phyloP scores from a whole-genome alignment of 1,140 invertebrate genomes.

The Plectrocnemia conspersa region DNA sequence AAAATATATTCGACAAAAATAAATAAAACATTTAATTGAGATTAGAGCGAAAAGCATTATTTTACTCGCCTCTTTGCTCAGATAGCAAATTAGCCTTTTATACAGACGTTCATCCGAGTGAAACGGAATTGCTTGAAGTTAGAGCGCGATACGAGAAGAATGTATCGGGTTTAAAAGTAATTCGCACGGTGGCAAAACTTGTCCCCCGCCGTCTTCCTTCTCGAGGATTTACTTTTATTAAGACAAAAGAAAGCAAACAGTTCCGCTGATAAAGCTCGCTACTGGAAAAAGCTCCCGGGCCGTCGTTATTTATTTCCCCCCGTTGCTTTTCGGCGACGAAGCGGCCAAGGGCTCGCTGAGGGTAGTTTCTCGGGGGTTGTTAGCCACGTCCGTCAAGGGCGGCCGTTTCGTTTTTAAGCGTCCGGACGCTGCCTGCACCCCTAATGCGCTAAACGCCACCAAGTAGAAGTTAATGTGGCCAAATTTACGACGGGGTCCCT shows the following conservation, averaged over 20 bases:
- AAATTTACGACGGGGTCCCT: slow-evolving; percentile 17
- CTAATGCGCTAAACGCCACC: slow-evolving; percentile 23
- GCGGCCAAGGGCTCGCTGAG: slow-evolving; percentile 8
- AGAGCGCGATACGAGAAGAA: no score
- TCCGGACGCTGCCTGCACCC: not conserved
- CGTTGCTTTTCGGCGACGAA: slow-evolving; percentile 1
- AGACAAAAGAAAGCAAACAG: slow-evolving; percentile 32
- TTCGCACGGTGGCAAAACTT: slow-evolving; percentile 1
- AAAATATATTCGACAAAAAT: no score
- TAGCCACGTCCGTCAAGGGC: slow-evolving; percentile 2
- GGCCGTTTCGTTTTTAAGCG: not conserved
- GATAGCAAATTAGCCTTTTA: no score
- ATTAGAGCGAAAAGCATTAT: no score
- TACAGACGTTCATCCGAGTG: no score
- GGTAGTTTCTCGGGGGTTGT: not conserved
- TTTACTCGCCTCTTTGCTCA: no score
- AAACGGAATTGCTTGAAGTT: no score
- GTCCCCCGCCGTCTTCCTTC: not conserved
- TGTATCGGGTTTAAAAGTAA: not conserved
- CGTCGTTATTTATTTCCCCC: slow-evolving; percentile 28
- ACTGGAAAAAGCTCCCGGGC: slow-evolving; percentile 25
- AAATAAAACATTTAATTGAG: no score
- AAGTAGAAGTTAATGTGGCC: slow-evolving; percentile 17
- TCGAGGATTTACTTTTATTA: slow-evolving; percentile 29
- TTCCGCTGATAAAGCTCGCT: slow-evolving; percentile 27